Percentiles rank a stretch among this genome's conserved stretches.
Conservation (phyloP, 2,113 vertebrate genomes). For the Sus scrofa region DNA sequence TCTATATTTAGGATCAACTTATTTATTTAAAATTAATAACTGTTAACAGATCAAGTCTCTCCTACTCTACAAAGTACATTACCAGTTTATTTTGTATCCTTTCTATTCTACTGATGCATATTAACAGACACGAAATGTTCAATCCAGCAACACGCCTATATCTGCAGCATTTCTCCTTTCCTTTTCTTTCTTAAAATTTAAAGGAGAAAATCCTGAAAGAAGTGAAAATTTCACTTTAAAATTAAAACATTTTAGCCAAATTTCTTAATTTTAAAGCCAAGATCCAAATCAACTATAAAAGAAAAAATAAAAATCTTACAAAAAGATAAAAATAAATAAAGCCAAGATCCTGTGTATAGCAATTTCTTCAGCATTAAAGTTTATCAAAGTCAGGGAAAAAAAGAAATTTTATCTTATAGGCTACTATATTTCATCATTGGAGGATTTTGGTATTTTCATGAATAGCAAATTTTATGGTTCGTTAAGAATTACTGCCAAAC, state of each 20-base stretch:
- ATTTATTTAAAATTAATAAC: conserved; percentile 44
- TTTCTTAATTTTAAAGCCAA: conserved; percentile 39
- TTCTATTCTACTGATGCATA: neutral
- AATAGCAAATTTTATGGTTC: conserved; percentile 3
- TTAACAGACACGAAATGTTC: neutral
- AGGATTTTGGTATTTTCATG: conserved; percentile 11
- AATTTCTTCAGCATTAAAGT: conserved; percentile 48
- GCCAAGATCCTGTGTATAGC: neutral
- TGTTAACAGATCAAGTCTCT: conserved; percentile 20
- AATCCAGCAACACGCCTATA: neutral
- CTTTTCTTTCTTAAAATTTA: conserved; percentile 45
- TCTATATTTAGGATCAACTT: neutral
- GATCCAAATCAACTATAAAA: neutral
- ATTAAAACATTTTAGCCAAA: conserved; percentile 32
- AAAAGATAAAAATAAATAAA: neutral
- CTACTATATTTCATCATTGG: conserved; percentile 43
- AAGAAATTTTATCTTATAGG: neutral
- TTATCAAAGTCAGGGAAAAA: conserved; percentile 10
- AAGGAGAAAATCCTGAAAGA: neutral
- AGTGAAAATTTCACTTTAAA: neutral
- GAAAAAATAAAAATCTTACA: too few relatives aligned
- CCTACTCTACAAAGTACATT: neutral
- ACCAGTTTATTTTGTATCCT: neutral
- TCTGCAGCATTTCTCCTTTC: neutral
- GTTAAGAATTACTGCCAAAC: conserved; percentile 41